Conservation (phyloP, 2,888 invertebrate genomes). For the Cryptocephalus primarius region DNA sequence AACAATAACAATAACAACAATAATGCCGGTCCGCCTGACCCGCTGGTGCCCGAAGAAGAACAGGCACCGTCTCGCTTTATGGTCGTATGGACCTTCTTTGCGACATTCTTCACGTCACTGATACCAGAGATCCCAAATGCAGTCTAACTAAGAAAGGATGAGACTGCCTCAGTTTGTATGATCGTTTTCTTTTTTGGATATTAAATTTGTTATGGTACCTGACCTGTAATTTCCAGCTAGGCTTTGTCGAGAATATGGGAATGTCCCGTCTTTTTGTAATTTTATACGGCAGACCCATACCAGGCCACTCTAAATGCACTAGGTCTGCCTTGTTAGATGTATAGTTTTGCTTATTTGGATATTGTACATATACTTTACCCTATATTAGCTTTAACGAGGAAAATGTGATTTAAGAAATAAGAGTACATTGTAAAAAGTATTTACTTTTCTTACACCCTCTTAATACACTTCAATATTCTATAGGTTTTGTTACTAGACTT, state of each 20-base stretch:
- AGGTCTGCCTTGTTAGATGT: not conserved
- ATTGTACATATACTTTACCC: constrained; percentile 14
- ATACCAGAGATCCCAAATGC: constrained; percentile 78
- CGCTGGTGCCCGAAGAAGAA: constrained; percentile 23
- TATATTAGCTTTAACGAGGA: constrained; percentile 16
- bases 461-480: no score
- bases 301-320: not conserved
- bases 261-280: not conserved
- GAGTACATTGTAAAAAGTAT: constrained; percentile 7
- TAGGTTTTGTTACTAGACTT: no score
- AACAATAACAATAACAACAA: constrained; percentile 36
- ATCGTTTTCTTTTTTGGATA: not conserved
- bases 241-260: not conserved
- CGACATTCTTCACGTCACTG: constrained; percentile 87
- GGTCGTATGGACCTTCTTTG: constrained; percentile 80
- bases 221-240: not conserved
- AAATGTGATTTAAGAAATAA: constrained; percentile 24
- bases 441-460: not conserved
- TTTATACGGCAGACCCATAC: not conserved
- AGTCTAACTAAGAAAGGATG: constrained; percentile 27
- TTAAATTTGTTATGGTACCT: not conserved
- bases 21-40: constrained; percentile 25
- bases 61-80: constrained; percentile 55
- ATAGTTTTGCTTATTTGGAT: not conserved
- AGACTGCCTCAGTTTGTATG: not conserved